These are phyloP conservation scores for Leptinotarsa tumamoca DNA, from an alignment of 2,888 invertebrate species.

Conservation along the genomic window DNA sequence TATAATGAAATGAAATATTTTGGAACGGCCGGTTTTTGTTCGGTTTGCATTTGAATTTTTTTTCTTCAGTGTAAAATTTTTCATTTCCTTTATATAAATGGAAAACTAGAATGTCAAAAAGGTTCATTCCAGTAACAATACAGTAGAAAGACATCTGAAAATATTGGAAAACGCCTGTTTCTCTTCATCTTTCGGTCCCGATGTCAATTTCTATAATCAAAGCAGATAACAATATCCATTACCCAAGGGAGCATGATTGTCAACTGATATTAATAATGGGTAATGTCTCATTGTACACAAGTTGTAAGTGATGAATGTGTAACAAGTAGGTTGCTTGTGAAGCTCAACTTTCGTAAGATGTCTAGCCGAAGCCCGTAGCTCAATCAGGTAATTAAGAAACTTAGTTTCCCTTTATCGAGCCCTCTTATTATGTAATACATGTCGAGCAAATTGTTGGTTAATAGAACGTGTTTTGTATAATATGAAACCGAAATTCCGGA, in stretches of 20 bases:
- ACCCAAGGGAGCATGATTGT: neutral
- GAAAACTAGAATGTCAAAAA: no score
- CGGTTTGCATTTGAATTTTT: no score
- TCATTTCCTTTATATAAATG: no score
- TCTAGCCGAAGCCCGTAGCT: conserved; percentile 37
- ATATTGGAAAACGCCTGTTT: no score
- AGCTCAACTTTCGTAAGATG: conserved; percentile 36
- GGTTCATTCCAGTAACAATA: no score
- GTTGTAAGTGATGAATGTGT: conserved; percentile 11
- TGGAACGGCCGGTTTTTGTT: no score
- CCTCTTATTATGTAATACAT: conserved; percentile 35
- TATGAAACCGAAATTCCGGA: neutral
- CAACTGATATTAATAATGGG: conserved; percentile 10
- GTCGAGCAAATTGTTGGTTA: conserved; percentile 28
- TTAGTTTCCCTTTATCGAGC: conserved; percentile 39
- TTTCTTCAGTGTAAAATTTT: no score
- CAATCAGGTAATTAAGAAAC: conserved; percentile 40
- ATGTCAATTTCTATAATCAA: neutral
- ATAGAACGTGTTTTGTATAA: conserved; percentile 18
- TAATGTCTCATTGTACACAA: neutral
- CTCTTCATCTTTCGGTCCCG: neutral
- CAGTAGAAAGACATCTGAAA: no score
- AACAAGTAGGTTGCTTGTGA: conserved; percentile 28
- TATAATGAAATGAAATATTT: no score
- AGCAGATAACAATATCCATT: neutral